Base-by-base conservation (phyloP, 2,113 vertebrate species). In the Machaerirhynchus nigripectus region DNA sequence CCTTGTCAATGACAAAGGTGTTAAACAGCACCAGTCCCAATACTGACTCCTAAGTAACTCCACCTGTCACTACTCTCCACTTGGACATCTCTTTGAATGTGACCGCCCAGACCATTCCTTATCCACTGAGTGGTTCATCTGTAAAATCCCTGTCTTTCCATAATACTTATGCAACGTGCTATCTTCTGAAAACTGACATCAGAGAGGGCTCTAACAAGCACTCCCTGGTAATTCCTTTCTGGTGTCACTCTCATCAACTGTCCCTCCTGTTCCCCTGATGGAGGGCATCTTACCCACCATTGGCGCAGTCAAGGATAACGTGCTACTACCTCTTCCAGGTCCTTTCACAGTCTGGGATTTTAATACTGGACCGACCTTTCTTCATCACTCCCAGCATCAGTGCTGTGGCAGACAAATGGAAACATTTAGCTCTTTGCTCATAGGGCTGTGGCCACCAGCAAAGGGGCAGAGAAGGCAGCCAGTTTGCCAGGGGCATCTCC, bases 111-210 rank as follows among this genome's bases (percentile, higher is more conserved):
- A 27, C 27, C 15, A 56, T 30, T 81, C 27, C 68, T 74, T 37
- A 68, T 42, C 26, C 40, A 47, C 31, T 12, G 35, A 68, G 40
- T 37, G 31, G 16, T 49, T 27, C 19, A 42, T 42, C 31, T 80
- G 35, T 61, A 35, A 61, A 33, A 86, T 55, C 46, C 27, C 53
- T 28, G 35, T 37, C 31, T 35, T 46, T 61, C 33, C n/a, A 21
- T 22, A 33, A 55, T 35, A 69, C 28, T 89, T 83, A 39, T 2
- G 27, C 70, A 65, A 44, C 8, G 37, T 20, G 21, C 40, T 73
- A 8, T 39, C 46, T 88, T 87, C 75, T 85, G 90, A 59, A 82
- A 93, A 73, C 23, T 80, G 71, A 87, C 33, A 74, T 57, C 11
- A 59, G 47, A 80, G 13, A 4, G 14, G 3, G 19, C 7, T 75